Evolutionary conservation across 2,797 vertebrate genomes (phyloP), one percentile per base, ranked within the genome.

Genomic region (Gadopsis bispinosus): DNA sequence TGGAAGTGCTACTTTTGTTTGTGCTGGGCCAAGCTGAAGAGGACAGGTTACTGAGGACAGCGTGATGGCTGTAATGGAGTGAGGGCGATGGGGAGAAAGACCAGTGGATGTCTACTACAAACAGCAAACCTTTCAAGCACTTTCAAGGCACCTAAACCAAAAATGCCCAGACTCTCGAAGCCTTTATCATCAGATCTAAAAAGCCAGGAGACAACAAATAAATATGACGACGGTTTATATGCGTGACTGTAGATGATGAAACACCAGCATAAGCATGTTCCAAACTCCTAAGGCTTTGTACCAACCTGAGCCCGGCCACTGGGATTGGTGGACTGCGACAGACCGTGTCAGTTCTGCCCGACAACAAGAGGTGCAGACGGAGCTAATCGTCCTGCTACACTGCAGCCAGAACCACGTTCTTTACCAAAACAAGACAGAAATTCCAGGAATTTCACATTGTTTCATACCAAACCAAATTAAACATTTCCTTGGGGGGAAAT

Each of bases 41-140:
- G 70, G 45, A 61, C 17, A 29, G 22, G 54, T 76, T 58, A 79
- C 45, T 70, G 72, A 68, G 66, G 74, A 74, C 65, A 79, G 37
- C 7, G 29, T 9, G 60, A 47, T 75, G 54, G 71, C 68, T 48
- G 60, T 60, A 41, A 75, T n/a, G 56, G 47, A 19, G 50, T 58
- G 50, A 56, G 31, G 9, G 53, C 69, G 55, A 43, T 35, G 22
- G 1, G 26, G 10, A 26, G 31, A 55, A n/a, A 26, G 5, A 51
- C 31, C 33, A 3, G 5, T 31, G 48, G 35, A 50, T n/a, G 37
- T 48, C 71, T 53, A 10, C 51, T 20, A 17, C 26, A 41, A n/a
- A 67, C 43, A 37, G 17, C 43, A 14, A 76, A 56, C 43, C 22
- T 29, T 39, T 39, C 37, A 39, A 39, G 37, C 37, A 39, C 37